phyloP scores from a whole-genome alignment of 2,888 invertebrate genomes.

The Cyclophora punctaria region DNA sequence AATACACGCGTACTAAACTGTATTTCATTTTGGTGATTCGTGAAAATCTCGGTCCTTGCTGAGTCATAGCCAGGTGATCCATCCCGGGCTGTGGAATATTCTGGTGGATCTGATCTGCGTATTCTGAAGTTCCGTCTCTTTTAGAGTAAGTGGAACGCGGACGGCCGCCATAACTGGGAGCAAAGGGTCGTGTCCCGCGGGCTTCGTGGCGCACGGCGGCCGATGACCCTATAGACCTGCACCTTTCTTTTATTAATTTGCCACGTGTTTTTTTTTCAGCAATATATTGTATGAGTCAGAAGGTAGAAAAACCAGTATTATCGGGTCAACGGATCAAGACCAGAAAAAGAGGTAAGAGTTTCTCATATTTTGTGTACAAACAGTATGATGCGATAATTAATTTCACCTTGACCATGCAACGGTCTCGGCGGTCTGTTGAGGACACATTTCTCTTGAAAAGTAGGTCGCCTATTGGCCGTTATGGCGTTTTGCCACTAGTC shows the following conservation, averaged over 20 bases:
- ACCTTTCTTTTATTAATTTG: conserved; percentile 48
- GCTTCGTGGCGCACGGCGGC: conserved; percentile 41
- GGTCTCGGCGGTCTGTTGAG: not conserved
- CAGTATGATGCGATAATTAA: conserved; percentile 16
- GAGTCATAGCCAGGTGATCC: conserved; percentile 36
- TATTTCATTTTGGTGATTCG: conserved; percentile 26
- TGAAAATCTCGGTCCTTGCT: conserved; percentile 28
- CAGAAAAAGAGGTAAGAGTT: conserved; percentile 96
- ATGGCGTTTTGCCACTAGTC: too few species aligned
- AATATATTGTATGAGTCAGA: conserved; percentile 99
- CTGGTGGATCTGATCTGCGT: conserved; percentile 19
- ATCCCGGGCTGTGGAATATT: conserved; percentile 27
- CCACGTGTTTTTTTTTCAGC: conserved; percentile 78
- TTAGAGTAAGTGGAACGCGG: conserved; percentile 38
- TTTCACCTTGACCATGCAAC: conserved; percentile 31
- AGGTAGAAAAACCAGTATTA: conserved; percentile 99
- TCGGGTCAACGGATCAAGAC: conserved; percentile 99
- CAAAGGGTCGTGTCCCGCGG: conserved; percentile 28
- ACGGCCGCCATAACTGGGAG: conserved; percentile 41
- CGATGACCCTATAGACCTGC: conserved; percentile 58
- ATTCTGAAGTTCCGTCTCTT: conserved; percentile 32
- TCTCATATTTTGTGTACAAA: conserved; percentile 22
- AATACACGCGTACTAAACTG: conserved; percentile 23
- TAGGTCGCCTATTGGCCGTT: too few species aligned
- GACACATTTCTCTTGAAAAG: too few species aligned